Evolutionary conservation across 2,113 vertebrate genomes (phyloP).

Genomic region (Vanacampus margaritifer): DNA sequence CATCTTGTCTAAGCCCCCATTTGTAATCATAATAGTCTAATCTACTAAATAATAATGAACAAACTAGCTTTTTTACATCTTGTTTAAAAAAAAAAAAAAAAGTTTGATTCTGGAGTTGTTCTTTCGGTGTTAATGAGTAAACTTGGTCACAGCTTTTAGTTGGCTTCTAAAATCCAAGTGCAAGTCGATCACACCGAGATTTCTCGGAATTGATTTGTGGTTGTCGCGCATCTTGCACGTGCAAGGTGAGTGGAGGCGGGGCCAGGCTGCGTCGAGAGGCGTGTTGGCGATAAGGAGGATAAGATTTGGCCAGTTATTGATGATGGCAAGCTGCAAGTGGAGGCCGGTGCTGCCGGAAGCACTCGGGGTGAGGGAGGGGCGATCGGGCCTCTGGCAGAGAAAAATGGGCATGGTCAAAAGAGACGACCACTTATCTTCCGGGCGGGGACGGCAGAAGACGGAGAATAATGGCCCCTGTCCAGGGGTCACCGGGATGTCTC

Average conservation of each 20-base stretch:
- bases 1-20: too few relatives aligned
- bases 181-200: background rate
- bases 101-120: background rate
- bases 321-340: conserved; percentile 42
- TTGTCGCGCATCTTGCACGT: background rate
- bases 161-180: background rate
- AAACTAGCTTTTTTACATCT: background rate
- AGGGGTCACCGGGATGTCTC: background rate
- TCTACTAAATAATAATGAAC: too few relatives aligned
- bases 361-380: conserved; percentile 30
- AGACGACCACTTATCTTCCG: conserved; percentile 67
- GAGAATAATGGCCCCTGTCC: conserved; percentile 30
- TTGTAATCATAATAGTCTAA: too few relatives aligned
- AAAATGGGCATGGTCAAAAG: conserved; percentile 62
- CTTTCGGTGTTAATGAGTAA: background rate
- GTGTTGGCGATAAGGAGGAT: conserved; percentile 69
- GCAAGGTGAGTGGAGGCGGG: conserved; percentile 39
- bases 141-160: background rate
- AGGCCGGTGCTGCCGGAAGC: conserved; percentile 56
- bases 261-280: conserved; percentile 56
- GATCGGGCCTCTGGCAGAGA: conserved; percentile 75
- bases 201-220: background rate
- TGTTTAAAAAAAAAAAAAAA: too few relatives aligned
- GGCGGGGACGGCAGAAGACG: conserved; percentile 35
- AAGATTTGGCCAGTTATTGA: conserved; percentile 76